Percentiles rank a stretch among this genome's conserved stretches.
Conservation (phyloP, 2,888 invertebrate genomes). For the Deroplatys truncata region DNA sequence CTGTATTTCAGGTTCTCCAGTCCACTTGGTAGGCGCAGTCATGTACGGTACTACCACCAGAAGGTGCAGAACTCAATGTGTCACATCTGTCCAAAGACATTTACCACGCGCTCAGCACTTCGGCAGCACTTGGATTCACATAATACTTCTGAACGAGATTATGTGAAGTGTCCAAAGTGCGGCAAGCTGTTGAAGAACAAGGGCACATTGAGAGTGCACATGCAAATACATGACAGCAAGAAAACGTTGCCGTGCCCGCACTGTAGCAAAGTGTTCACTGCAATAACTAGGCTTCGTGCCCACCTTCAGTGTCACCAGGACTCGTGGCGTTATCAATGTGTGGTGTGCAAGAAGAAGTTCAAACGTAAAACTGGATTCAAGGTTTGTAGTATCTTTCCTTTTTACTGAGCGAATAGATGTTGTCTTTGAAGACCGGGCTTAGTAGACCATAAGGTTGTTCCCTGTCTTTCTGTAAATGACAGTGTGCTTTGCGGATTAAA, state of each 20-base stretch:
- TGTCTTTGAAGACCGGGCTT: too few species aligned
- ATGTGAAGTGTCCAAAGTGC: neutral
- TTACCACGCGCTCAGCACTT: neutral
- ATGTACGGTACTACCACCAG: too few species aligned
- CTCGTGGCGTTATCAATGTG: slow-evolving; percentile 14
- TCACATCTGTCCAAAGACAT: slow-evolving; percentile 21
- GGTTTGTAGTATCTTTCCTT: neutral
- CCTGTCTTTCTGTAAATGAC: too few species aligned
- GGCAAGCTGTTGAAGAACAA: neutral
- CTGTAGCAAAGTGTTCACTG: slow-evolving; percentile 19
- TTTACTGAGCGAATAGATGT: too few species aligned
- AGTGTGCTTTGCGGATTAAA: too few species aligned
- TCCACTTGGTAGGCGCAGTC: too few species aligned
- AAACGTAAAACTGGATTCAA: slow-evolving; percentile 19
- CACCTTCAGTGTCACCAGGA: slow-evolving; percentile 9
- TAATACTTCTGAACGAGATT: neutral
- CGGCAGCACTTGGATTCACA: slow-evolving; percentile 13
- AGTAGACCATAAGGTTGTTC: too few species aligned
- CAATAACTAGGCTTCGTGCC: neutral
- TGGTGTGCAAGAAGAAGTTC: slow-evolving; percentile 21
- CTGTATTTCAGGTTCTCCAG: too few species aligned
- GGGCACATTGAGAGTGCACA: slow-evolving; percentile 1
- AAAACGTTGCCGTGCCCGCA: slow-evolving; percentile 13
- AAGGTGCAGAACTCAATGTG: neutral
- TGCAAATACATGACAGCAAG: slow-evolving; percentile 39